These are phyloP conservation scores for Gymnocheta viridis DNA, from an alignment of 2,888 invertebrate species.

Conservation along the genomic window DNA sequence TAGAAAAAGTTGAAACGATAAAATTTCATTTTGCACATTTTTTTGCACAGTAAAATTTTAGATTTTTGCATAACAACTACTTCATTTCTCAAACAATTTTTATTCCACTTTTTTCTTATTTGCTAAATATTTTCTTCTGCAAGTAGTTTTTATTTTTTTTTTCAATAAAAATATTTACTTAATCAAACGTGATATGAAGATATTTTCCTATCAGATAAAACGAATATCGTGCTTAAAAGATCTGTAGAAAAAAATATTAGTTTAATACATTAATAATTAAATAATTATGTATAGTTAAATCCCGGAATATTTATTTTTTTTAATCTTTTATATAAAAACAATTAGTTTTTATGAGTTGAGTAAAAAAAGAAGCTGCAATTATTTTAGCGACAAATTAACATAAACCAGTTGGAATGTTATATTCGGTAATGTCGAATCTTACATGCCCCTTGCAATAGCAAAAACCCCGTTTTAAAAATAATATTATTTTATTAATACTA, in stretches of 20 bases:
- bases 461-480: too few species aligned
- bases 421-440: background rate
- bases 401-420: background rate
- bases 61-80: constrained; percentile 43
- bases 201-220: constrained; percentile 35
- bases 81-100: background rate
- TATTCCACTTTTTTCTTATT: constrained; percentile 31
- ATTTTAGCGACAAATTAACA: constrained; percentile 10
- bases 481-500: too few species aligned
- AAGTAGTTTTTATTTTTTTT: background rate
- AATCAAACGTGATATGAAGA: constrained; percentile 29
- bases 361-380: background rate
- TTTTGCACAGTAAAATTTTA: background rate
- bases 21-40: constrained; percentile 8
- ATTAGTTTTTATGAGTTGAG: background rate
- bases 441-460: too few species aligned
- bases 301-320: constrained; percentile 31
- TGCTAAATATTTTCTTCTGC: constrained; percentile 2
- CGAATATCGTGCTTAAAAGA: constrained; percentile 20
- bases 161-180: background rate
- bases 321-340: constrained; percentile 5
- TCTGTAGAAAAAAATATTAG: constrained; percentile 3
- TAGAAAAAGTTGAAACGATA: background rate
- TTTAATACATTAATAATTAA: constrained; percentile 8
- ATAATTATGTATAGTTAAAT: constrained; percentile 19